Evolutionary conservation across 1,140 invertebrate species (phyloP).

Genomic region (Ceratina japonica): DNA sequence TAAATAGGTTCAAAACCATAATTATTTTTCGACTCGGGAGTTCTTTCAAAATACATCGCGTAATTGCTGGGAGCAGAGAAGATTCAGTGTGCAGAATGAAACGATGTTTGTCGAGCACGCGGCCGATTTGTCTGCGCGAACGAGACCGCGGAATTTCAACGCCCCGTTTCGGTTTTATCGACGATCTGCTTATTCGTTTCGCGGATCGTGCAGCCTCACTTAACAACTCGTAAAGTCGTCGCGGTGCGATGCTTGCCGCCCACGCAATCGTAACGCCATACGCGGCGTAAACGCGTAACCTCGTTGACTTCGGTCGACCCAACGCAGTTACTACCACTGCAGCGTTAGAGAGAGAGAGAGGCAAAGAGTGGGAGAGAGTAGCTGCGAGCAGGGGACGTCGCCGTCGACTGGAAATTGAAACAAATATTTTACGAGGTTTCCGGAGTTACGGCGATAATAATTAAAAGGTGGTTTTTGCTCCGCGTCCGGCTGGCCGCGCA

Average conservation of each 20-base stretch:
- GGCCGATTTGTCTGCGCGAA: slow-evolving; percentile 56
- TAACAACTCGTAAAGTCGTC: slow-evolving; percentile 73
- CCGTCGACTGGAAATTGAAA: slow-evolving; percentile 68
- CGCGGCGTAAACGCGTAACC: slow-evolving; percentile 40
- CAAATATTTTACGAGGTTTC: slow-evolving; percentile 72
- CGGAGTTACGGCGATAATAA: slow-evolving; percentile 68
- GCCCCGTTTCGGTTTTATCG: slow-evolving; percentile 71
- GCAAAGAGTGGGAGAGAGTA: too few species aligned
- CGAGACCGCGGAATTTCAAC: slow-evolving; percentile 62
- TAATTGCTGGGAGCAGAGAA: not conserved
- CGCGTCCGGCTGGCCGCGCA: slow-evolving; percentile 35
- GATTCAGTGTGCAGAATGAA: not conserved
- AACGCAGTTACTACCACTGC: slow-evolving; percentile 1
- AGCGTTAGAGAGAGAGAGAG: not conserved
- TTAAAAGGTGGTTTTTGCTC: slow-evolving; percentile 65
- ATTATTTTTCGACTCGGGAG: too few species aligned
- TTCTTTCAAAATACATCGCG: too few species aligned
- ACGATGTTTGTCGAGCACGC: slow-evolving; percentile 35
- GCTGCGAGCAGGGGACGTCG: slow-evolving; percentile 32
- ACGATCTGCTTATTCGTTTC: slow-evolving; percentile 59
- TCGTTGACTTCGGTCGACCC: slow-evolving; percentile 51
- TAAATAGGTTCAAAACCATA: too few species aligned
- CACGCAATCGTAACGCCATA: slow-evolving; percentile 11
- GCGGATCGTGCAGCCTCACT: slow-evolving; percentile 54
- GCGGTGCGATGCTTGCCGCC: slow-evolving; percentile 36